Evolutionary conservation across 2,113 vertebrate genomes (phyloP), one percentile per base, ranked within the genome.

Genomic region (Semnornis frantzii): DNA sequence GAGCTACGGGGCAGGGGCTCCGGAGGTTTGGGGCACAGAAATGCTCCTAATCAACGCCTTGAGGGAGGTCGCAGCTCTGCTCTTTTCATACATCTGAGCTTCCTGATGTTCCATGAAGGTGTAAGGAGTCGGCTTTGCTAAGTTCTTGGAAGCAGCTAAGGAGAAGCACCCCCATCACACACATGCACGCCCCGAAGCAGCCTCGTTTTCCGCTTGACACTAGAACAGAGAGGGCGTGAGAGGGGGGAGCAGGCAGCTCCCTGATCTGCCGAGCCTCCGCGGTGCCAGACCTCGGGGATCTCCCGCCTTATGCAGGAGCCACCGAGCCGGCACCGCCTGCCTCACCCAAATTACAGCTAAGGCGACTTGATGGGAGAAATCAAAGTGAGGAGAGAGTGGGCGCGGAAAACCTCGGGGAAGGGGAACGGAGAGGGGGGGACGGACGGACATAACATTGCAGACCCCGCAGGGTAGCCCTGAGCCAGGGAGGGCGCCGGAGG

Each of bases 81-180:
- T 30, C 55, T 37, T n/a, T 44, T 10, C 33, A 8, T 50, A 24
- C 42, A 8, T 46, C 77, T 4, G 54, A n/a, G 71, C 60, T 6
- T 59, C 20, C 50, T 17, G 59, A 1, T 9, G 80, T 33, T 70
- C 25, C 15, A 0, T 4, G 50, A 8, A 5, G 6, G 5, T 2
- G 10, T 8, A 15, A 14, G 0, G 33, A 58, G 13, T 42, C 6
- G 18, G 16, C 50, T 11, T 15, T 2, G 42, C 0, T 18, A 33
- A 31, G 15, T 12, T 55, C 39, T 48, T 0, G 31, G 72, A 24
- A 48, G 60, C 24, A 12, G 46, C 33, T 15, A 12, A 8, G 8
- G 69, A 60, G 46, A 50, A 72, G 52, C 11, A 24, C 2, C 8
- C 5, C 8, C 19, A 31, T 10, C 48, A 6, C 15, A 10, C 54